phyloP scores from a whole-genome alignment of 2,888 invertebrate genomes.

The Drosophila austrosaltans region DNA sequence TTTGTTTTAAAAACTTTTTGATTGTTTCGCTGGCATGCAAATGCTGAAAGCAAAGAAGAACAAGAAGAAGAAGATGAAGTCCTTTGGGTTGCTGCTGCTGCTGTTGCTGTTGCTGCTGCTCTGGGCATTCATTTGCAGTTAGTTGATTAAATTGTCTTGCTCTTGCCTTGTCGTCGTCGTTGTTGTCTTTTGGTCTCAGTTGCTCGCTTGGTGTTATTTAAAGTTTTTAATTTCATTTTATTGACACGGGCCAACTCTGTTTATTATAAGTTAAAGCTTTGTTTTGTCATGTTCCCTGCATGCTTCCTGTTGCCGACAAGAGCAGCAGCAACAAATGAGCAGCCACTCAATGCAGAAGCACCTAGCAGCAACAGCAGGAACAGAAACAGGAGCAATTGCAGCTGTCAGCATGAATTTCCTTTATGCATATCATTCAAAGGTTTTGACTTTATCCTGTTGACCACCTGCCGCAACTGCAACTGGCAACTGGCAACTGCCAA shows the following conservation, averaged over 20 bases:
- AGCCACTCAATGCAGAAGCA: conserved; percentile 11
- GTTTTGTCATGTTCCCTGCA: conserved; percentile 13
- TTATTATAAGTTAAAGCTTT: conserved; percentile 38
- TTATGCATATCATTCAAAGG: conserved; percentile 11
- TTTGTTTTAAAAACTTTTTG: conserved; percentile 79
- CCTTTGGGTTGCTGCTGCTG: conserved; percentile 9
- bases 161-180: not conserved
- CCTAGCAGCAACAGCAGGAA: not conserved
- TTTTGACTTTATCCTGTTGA: not conserved
- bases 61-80: not conserved
- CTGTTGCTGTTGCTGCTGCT: conserved; percentile 30
- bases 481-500: not conserved
- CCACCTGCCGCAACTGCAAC: not conserved
- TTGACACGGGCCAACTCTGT: conserved; percentile 56
- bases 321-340: conserved; percentile 6
- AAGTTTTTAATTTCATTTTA: conserved; percentile 76
- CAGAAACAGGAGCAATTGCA: not conserved
- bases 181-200: not conserved
- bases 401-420: conserved; percentile 14
- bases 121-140: conserved; percentile 69
- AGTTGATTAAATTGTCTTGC: conserved; percentile 71
- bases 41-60: conserved; percentile 39
- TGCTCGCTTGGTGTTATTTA: conserved; percentile 57
- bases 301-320: conserved; percentile 15
- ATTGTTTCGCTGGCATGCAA: conserved; percentile 74